Evolutionary conservation across 2,888 invertebrate species (phyloP), one percentile per base, ranked within the genome.

Genomic region (Miltochrista miniata): DNA sequence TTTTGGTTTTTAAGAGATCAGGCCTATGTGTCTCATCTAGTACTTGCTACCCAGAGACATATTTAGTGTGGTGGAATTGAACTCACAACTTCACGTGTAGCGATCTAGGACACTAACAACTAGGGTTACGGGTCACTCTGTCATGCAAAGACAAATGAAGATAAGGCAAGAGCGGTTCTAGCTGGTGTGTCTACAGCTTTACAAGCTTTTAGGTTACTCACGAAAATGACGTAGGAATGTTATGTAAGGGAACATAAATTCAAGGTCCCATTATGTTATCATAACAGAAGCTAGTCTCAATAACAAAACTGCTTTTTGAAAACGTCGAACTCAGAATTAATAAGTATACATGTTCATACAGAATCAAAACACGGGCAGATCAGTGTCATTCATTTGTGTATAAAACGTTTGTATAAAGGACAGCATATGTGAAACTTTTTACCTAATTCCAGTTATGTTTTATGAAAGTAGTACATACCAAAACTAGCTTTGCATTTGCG

Each of bases 191-290:
- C 67, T 59, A 57, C 54, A 68, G 62, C 74, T 62, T 71, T 68
- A 62, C 36, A 9, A 49, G 56, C 70, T 81, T 82, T 52, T 78
- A 88, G 88, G 88, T 87, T 89, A 88, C 72, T 75, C 66, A 62
- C 47, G 68, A 80, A 72, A 74, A 81, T 89, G 89, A 88, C 90
- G 81, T 87, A 70, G 65, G 73, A 75, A 52, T 79, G 84, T 90
- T 91, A 90, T 90, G 86, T 91, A 90, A 90, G 89, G 76, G 61
- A 80, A 73, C 18, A 24, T 84, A 83, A 74, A 85, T 79, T 72
- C 71, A 78, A 77, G 67, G 66, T 66, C 56, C 59, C 48, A 62
- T 59, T 68, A 66, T 64, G 48, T 70, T 45, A 48, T 53, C 35
- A 48, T 60, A 48, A 45, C 54, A 56, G 12, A 45, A 41, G 15